Evolutionary conservation across 2,113 vertebrate genomes (phyloP).

Genomic region (Sminthopsis crassicaudata): DNA sequence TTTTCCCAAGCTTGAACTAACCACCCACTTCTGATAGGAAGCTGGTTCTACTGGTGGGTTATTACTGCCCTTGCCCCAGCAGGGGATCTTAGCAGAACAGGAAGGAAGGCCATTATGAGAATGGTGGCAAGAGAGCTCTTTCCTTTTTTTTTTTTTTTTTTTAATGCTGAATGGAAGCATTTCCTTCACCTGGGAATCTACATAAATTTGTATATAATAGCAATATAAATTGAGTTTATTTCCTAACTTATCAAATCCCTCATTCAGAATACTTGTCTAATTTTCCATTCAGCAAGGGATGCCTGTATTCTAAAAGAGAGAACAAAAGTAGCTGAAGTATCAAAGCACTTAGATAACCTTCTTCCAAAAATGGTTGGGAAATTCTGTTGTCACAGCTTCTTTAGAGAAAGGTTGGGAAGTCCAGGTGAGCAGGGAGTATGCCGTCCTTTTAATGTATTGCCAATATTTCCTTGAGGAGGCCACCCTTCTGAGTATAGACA

Average conservation of each 20-base stretch:
- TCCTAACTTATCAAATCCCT: conserved; percentile 31
- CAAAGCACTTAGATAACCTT: background rate
- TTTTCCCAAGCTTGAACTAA: background rate
- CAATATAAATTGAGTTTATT: background rate
- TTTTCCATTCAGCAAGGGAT: background rate
- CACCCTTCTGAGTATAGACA: background rate
- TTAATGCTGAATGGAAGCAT: background rate
- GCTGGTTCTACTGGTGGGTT: background rate
- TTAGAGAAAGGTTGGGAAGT: conserved; percentile 12
- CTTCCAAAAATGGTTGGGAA: background rate
- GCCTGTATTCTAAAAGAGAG: conserved; percentile 16
- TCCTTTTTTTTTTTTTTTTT: background rate
- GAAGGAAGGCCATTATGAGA: background rate
- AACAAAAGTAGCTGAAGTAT: background rate
- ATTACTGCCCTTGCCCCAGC: background rate
- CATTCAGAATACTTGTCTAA: conserved; percentile 8
- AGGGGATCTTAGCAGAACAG: background rate
- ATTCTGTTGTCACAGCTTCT: background rate
- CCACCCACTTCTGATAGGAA: background rate
- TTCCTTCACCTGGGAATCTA: conserved; percentile 8
- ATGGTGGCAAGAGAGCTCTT: background rate
- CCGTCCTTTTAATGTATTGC: background rate
- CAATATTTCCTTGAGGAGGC: background rate
- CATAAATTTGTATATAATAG: conserved; percentile 23
- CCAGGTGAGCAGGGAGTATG: background rate